Conservation (phyloP, 1,140 invertebrate species). For the Tigriopus japonicus region DNA sequence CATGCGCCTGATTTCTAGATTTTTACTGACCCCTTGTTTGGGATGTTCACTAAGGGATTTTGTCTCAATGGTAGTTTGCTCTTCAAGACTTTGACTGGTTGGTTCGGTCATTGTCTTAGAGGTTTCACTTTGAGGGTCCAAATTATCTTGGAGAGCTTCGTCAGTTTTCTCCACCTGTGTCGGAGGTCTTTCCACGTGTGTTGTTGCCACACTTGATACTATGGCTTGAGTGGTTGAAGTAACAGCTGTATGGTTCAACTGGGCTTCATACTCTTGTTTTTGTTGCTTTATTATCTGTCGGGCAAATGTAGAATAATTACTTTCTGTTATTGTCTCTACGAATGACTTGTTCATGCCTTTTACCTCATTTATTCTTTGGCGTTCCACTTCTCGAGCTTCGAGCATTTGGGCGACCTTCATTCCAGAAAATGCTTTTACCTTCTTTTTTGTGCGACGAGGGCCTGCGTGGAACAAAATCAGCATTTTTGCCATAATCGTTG, state of each 20-base stretch:
- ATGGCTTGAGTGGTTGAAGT: too few relatives aligned
- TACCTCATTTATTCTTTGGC: background rate
- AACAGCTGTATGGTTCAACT: background rate
- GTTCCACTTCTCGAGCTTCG: background rate
- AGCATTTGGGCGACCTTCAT: background rate
- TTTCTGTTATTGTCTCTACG: background rate
- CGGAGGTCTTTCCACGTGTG: too few relatives aligned
- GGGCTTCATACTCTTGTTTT: background rate
- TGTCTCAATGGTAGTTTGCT: background rate
- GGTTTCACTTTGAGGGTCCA: too few relatives aligned
- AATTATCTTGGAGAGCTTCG: too few relatives aligned
- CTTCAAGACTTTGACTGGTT: background rate
- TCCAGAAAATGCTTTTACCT: background rate
- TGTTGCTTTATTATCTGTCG: background rate
- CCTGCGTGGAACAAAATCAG: too few relatives aligned
- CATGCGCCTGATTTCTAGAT: slow-evolving; percentile 3
- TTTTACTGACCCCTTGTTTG: background rate
- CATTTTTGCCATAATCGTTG: too few relatives aligned
- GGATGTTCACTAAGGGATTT: background rate
- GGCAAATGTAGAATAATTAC: background rate
- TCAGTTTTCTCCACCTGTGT: too few relatives aligned
- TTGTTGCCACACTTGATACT: too few relatives aligned
- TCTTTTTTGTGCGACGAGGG: too few relatives aligned
- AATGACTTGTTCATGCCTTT: background rate
- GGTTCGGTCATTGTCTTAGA: too few relatives aligned